phyloP scores from a whole-genome alignment of 2,888 invertebrate genomes.

The Epistrophella euchroma region DNA sequence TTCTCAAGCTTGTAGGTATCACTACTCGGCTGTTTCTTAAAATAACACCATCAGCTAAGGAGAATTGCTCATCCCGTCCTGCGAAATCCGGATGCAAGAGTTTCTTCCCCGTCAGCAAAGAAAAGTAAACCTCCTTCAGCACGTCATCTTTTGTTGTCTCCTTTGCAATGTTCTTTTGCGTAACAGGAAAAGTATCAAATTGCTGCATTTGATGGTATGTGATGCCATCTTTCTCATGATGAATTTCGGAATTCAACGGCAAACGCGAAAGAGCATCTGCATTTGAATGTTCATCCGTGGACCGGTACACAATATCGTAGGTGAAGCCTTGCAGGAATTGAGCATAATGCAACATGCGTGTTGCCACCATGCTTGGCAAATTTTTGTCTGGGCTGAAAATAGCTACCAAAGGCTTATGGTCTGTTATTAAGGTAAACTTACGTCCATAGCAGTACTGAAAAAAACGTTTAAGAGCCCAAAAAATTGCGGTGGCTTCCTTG shows the following conservation, averaged over 20 bases:
- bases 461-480: slow-evolving; percentile 39
- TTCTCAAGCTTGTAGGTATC: slow-evolving; percentile 1
- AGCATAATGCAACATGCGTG: neutral
- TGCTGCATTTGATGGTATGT: neutral
- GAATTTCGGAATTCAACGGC: neutral
- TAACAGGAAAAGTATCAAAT: slow-evolving; percentile 24
- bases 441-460: no score
- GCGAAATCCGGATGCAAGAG: neutral
- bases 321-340: neutral
- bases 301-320: slow-evolving; percentile 2
- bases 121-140: slow-evolving; percentile 7
- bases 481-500: slow-evolving; percentile 59
- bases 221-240: neutral
- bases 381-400: no score
- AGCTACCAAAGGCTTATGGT: no score
- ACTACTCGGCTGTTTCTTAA: slow-evolving; percentile 21
- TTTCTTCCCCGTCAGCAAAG: neutral
- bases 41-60: slow-evolving; percentile 3
- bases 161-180: slow-evolving; percentile 21
- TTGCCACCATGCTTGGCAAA: no score
- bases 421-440: no score
- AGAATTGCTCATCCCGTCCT: slow-evolving; percentile 13
- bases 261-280: slow-evolving; percentile 16
- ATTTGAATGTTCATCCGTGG: slow-evolving; percentile 10
- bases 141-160: slow-evolving; percentile 26